phyloP scores from a whole-genome alignment of 2,888 invertebrate genomes.

The Entomobrya multifasciata region DNA sequence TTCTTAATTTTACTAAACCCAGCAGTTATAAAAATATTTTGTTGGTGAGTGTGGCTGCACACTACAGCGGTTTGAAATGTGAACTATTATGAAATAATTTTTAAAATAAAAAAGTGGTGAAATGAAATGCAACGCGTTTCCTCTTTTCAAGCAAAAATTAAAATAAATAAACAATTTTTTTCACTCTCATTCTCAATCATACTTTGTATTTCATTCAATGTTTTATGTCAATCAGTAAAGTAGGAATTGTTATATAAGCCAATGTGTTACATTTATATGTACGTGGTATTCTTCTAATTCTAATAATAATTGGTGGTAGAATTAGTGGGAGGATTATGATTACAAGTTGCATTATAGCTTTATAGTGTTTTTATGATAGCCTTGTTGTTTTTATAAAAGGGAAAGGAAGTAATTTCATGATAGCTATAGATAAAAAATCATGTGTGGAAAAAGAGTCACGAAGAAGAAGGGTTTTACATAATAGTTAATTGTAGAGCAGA shows the following conservation, averaged over 20 bases:
- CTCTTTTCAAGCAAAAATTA: constrained; percentile 40
- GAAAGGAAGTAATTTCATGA: constrained; percentile 38
- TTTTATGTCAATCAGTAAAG: constrained; percentile 14
- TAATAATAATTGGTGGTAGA: too few relatives aligned
- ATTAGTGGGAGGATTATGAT: too few relatives aligned
- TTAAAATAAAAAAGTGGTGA: too few relatives aligned
- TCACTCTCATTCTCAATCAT: too few relatives aligned
- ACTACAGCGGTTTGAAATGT: too few relatives aligned
- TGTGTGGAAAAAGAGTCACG: background rate
- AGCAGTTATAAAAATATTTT: too few relatives aligned
- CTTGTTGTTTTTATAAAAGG: constrained; percentile 16
- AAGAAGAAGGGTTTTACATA: constrained; percentile 17
- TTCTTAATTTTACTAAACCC: too few relatives aligned
- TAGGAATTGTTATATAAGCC: background rate
- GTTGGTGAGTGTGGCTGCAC: background rate
- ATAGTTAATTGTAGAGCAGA: background rate
- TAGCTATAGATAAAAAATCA: constrained; percentile 39
- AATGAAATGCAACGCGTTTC: constrained; percentile 65
- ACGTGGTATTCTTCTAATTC: too few relatives aligned
- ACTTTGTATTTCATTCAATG: background rate
- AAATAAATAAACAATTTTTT: constrained; percentile 4
- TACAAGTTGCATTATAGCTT: too few relatives aligned
- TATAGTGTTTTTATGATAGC: background rate
- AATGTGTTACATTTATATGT: too few relatives aligned
- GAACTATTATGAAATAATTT: too few relatives aligned